Evolutionary conservation across 2,113 vertebrate genomes (phyloP).

Genomic region (Hystrix brachyura): DNA sequence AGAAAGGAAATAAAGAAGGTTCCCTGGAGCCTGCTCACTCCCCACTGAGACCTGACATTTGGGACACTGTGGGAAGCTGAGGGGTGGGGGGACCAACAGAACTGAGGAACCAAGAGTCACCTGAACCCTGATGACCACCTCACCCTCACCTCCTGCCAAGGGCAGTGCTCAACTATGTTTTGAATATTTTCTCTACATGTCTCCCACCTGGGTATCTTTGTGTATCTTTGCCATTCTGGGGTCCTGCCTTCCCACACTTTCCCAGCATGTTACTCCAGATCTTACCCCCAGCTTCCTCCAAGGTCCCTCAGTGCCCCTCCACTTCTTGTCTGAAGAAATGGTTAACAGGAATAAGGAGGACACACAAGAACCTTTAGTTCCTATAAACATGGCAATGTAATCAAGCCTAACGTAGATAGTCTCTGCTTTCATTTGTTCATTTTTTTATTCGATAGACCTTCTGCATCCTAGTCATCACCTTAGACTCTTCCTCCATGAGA

Average conservation of each 20-base stretch:
- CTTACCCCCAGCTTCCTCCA: not conserved
- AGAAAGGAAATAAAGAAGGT: conserved; percentile 66
- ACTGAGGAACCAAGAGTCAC: not conserved
- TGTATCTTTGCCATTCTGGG: not conserved
- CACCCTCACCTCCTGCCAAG: not conserved
- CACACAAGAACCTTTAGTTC: not conserved
- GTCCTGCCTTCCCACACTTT: not conserved
- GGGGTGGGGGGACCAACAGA: not conserved
- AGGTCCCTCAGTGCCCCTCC: not conserved
- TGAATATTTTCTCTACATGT: not conserved
- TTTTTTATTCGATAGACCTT: not conserved
- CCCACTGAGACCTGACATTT: conserved; percentile 79
- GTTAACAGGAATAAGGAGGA: not conserved
- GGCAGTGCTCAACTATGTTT: not conserved
- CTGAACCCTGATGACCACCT: not conserved
- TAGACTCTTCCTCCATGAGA: not conserved
- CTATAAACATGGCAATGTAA: not conserved
- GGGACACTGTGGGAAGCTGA: conserved; percentile 42
- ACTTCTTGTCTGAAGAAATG: not conserved
- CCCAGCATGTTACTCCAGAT: not conserved
- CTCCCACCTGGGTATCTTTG: not conserved
- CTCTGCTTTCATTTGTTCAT: not conserved
- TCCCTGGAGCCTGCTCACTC: conserved; percentile 37
- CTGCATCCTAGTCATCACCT: not conserved
- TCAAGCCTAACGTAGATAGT: not conserved